Conservation (phyloP, 1,140 invertebrate species). For the Artemia franciscana region DNA sequence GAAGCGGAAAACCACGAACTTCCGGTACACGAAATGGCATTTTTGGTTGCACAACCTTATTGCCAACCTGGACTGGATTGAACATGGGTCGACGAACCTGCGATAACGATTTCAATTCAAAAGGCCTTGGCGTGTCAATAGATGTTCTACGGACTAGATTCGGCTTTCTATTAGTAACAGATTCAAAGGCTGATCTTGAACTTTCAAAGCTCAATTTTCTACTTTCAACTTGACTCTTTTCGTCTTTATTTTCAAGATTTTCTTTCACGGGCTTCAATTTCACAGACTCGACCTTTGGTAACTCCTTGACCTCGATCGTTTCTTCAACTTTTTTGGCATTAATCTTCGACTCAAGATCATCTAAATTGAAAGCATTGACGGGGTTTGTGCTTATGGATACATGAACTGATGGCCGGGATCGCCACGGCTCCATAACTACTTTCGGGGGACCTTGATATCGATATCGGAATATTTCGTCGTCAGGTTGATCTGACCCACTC, state of each 20-base stretch:
- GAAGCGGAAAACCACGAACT: slow-evolving; percentile 7
- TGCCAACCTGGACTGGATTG: slow-evolving; percentile 3
- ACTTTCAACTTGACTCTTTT: background rate
- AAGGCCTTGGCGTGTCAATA: background rate
- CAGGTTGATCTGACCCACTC: background rate
- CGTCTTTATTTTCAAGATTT: background rate
- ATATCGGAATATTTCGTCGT: background rate
- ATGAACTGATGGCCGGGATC: background rate
- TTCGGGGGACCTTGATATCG: background rate
- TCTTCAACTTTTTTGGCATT: background rate
- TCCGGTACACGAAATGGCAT: slow-evolving; percentile 6
- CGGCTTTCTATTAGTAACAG: background rate
- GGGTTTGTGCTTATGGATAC: background rate
- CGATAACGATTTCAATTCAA: background rate
- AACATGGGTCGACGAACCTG: slow-evolving; percentile 2
- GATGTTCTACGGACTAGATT: background rate
- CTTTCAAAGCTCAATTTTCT: background rate
- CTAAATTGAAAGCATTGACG: background rate
- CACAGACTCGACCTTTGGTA: background rate
- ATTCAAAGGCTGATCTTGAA: background rate
- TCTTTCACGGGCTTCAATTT: background rate
- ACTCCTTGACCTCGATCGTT: background rate
- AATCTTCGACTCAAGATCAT: background rate
- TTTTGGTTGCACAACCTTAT: slow-evolving; percentile 1
- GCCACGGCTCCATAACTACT: background rate